phyloP scores from a whole-genome alignment of 2,888 invertebrate genomes.

The Drosophila barbarae region DNA sequence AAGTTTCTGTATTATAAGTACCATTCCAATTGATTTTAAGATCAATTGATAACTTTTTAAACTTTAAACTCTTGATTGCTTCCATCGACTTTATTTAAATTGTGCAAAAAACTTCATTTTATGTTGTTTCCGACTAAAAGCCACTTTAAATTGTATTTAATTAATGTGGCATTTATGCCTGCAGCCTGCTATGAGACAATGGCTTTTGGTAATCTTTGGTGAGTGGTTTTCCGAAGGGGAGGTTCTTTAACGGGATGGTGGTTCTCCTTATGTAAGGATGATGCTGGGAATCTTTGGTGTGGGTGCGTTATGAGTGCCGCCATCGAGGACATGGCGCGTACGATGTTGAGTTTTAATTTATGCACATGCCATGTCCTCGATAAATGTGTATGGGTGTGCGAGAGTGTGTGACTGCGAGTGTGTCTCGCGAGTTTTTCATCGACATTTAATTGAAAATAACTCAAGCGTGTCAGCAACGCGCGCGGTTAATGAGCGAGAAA shows the following conservation, averaged over 20 bases:
- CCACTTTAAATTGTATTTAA: conserved; percentile 36
- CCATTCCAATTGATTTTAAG: background rate
- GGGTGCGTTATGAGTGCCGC: conserved; percentile 52
- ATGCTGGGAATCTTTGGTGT: conserved; percentile 8
- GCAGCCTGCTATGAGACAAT: conserved; percentile 52
- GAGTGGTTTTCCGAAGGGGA: conserved; percentile 13
- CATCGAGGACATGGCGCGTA: conserved; percentile 50
- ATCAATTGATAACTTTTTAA: background rate
- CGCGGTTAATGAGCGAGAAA: conserved; percentile 75
- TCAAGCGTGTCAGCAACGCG: conserved; percentile 72
- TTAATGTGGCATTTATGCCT: conserved; percentile 44
- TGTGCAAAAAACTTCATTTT: background rate
- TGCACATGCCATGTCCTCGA: conserved; percentile 47
- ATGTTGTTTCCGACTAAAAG: background rate
- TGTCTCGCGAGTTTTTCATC: conserved; percentile 63
- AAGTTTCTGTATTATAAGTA: background rate
- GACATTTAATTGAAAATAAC: conserved; percentile 75
- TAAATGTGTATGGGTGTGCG: conserved; percentile 15
- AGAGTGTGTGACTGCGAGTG: conserved; percentile 26
- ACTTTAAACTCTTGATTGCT: background rate
- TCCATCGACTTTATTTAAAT: too few relatives aligned
- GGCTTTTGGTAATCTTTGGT: conserved; percentile 48
- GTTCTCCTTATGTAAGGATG: background rate
- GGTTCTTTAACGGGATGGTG: conserved; percentile 1
- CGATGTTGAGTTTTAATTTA: conserved; percentile 62